Percentiles rank a stretch among this genome's conserved stretches.
These are phyloP conservation scores for Elysia crispata DNA, from an alignment of 2,888 invertebrate species.

Conservation along the genomic window DNA sequence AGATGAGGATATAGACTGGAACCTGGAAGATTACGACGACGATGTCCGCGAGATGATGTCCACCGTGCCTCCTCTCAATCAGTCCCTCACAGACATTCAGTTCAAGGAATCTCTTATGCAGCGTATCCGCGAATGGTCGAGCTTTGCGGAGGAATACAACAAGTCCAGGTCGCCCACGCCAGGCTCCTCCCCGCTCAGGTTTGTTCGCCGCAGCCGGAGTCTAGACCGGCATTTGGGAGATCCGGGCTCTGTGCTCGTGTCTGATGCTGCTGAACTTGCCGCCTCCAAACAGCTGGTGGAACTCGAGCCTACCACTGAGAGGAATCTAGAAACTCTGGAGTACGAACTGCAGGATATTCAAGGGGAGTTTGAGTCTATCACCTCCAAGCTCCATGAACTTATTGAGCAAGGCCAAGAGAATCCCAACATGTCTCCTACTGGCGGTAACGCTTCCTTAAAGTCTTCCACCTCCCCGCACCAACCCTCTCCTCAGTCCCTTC, in stretches of 20 bases:
- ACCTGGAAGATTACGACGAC: constrained; percentile 32
- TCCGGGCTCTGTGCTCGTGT: constrained; percentile 50
- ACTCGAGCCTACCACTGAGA: constrained; percentile 55
- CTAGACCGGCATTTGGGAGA: constrained; percentile 58
- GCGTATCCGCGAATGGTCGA: constrained; percentile 64
- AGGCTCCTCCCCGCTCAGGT: constrained; percentile 52
- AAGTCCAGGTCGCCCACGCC: constrained; percentile 60
- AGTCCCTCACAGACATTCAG: constrained; percentile 58
- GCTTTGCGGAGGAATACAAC: constrained; percentile 54
- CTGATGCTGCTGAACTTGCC: constrained; percentile 20
- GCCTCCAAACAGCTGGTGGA: constrained; percentile 49
- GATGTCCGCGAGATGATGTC: constrained; percentile 53
- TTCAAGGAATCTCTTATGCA: constrained; percentile 62
- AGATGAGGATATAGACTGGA: constrained; percentile 50
- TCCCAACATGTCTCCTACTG: too few relatives aligned
- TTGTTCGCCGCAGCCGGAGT: constrained; percentile 56
- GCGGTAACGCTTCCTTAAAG: constrained; percentile 1
- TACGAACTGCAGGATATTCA: constrained; percentile 67
- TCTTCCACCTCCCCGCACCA: constrained; percentile 30
- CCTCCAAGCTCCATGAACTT: constrained; percentile 64
- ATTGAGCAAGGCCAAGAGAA: constrained; percentile 47
- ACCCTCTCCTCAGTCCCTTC: not conserved
- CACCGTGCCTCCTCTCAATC: constrained; percentile 53
- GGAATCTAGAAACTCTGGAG: constrained; percentile 61
- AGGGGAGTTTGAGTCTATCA: constrained; percentile 67